Conservation (phyloP, 2,888 invertebrate genomes). For the Chloroclystis v-ata region DNA sequence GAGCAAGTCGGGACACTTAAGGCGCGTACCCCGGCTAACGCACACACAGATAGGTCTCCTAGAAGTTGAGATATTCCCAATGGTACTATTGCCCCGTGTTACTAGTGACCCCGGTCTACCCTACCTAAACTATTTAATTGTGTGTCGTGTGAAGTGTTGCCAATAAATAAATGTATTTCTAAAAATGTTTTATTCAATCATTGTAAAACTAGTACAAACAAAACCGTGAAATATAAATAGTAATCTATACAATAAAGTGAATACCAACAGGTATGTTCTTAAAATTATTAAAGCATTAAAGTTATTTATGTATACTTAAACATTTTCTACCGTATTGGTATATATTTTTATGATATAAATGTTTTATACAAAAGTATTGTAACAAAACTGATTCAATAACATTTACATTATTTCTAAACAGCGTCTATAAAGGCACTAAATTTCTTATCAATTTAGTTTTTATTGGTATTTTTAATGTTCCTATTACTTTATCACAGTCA, state of each 20-base stretch:
- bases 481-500: constrained; percentile 16
- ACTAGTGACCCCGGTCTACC: no score
- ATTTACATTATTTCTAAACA: not conserved
- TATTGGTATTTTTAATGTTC: not conserved
- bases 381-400: no score
- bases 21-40: no score
- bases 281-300: constrained; percentile 34
- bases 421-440: not conserved
- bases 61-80: no score
- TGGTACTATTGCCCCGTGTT: no score
- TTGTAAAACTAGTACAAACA: constrained; percentile 23
- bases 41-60: no score
- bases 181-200: constrained; percentile 2
- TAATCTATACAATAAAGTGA: constrained; percentile 30
- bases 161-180: constrained; percentile 22
- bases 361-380: not conserved
- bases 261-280: constrained; percentile 61
- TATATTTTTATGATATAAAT: not conserved
- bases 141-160: constrained; percentile 19
- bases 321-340: constrained; percentile 18
- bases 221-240: constrained; percentile 32
- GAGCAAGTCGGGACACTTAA: no score
- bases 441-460: not conserved
- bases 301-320: not conserved
- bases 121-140: not conserved